Evolutionary conservation across 2,113 vertebrate species (phyloP).

Genomic region (Psilopsiagon aymara): DNA sequence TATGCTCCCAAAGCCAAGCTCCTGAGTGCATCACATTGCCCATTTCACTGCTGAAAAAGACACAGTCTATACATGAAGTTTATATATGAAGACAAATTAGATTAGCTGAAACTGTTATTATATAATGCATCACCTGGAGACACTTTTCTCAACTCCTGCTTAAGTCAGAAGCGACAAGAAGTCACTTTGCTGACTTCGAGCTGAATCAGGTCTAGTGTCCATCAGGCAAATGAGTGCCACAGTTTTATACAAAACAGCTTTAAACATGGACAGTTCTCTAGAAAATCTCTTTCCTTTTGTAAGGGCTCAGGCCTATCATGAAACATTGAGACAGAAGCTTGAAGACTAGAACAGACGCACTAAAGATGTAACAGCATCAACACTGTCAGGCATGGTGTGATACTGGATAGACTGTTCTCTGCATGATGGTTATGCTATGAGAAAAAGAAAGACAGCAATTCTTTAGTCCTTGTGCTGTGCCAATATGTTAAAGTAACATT

Average conservation of each 20-base stretch:
- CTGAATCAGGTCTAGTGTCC: background rate
- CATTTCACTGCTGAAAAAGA: background rate
- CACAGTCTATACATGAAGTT: fast-evolving
- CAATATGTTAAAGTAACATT: background rate
- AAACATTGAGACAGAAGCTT: background rate
- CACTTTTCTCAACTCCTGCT: background rate
- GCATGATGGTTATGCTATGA: background rate
- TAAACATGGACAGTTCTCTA: background rate
- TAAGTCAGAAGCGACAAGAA: background rate
- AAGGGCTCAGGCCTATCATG: background rate
- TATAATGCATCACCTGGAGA: background rate
- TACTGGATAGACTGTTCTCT: background rate
- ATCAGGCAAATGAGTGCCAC: background rate
- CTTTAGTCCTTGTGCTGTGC: background rate
- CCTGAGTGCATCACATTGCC: background rate
- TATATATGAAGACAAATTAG: fast-evolving
- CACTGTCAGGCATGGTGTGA: background rate
- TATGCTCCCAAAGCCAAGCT: background rate
- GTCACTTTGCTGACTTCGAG: background rate
- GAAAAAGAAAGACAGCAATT: background rate
- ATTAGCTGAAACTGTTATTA: background rate
- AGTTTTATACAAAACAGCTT: background rate
- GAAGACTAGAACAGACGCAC: background rate
- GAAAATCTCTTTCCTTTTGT: background rate
- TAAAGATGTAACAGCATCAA: background rate